Conservation (phyloP, 1,140 invertebrate species). For the Drosophila obscura region DNA sequence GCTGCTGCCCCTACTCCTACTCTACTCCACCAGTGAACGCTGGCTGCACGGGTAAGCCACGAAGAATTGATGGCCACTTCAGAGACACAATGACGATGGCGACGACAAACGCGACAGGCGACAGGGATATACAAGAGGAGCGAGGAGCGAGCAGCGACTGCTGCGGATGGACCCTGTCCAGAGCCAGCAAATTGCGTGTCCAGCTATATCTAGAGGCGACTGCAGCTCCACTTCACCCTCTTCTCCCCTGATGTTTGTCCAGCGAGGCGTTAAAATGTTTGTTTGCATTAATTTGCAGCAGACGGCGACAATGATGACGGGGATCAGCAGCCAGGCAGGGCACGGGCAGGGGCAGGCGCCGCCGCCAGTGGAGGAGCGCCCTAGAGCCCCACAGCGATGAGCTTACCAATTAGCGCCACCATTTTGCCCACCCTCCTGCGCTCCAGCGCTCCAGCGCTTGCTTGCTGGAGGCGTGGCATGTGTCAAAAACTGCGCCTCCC, state of each 20-base stretch:
- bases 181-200: constrained; percentile 67
- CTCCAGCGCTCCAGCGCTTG: too few species aligned
- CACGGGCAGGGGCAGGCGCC: background rate
- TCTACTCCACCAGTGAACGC: background rate
- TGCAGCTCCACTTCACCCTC: constrained; percentile 14
- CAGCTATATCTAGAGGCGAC: constrained; percentile 18
- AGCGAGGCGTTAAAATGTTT: constrained; percentile 80
- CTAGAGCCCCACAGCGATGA: constrained; percentile 47
- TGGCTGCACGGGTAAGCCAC: constrained; percentile 42
- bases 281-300: constrained; percentile 80
- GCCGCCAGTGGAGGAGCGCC: too few species aligned
- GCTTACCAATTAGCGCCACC: constrained; percentile 71
- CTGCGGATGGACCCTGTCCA: background rate
- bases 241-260: constrained; percentile 59
- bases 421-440: background rate
- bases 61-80: constrained; percentile 80
- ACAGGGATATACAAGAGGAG: background rate
- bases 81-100: constrained; percentile 68
- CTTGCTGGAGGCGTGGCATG: constrained; percentile 45
- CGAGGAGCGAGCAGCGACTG: background rate
- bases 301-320: constrained; percentile 43
- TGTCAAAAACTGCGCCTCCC: constrained; percentile 53
- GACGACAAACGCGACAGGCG: constrained; percentile 20
- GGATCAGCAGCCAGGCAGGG: constrained; percentile 27
- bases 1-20: constrained; percentile 12